These are phyloP conservation scores for Macrobrachium nipponense DNA, from an alignment of 1,140 invertebrate species.

Conservation along the genomic window DNA sequence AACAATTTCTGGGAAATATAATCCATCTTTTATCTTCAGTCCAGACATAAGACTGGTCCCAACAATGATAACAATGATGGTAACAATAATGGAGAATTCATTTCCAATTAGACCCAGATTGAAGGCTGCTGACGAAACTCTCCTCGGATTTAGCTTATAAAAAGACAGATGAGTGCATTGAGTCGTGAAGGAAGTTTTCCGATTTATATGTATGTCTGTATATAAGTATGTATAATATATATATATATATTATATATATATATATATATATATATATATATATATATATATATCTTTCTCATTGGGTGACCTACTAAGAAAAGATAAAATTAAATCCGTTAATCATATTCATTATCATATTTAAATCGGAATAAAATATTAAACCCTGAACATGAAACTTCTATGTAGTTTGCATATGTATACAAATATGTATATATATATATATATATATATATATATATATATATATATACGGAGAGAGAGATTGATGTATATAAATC, in stretches of 20 bases:
- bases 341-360: not conserved
- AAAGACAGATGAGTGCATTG: not conserved
- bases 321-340: no score
- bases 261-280: no score
- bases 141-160: not conserved
- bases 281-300: not conserved
- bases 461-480: no score
- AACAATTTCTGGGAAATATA: no score
- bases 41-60: not conserved
- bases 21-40: no score
- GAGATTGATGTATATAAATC: no score
- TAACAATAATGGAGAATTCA: not conserved
- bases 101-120: no score
- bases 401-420: not conserved
- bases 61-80: slow-evolving; percentile 21
- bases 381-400: no score
- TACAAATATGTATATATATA: no score
- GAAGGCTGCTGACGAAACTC: no score
- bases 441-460: no score
- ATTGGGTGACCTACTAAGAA: no score
- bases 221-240: slow-evolving; percentile 17
- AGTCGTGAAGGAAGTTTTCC: not conserved
- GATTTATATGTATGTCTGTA: slow-evolving; percentile 34
- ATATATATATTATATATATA: slow-evolving; percentile 8
- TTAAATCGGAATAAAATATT: not conserved